A percentile compares a stretch with the other conserved stretches of the same genome.
These are phyloP conservation scores for Drosophila seclusa DNA, from an alignment of 2,888 invertebrate species.

Conservation along the genomic window DNA sequence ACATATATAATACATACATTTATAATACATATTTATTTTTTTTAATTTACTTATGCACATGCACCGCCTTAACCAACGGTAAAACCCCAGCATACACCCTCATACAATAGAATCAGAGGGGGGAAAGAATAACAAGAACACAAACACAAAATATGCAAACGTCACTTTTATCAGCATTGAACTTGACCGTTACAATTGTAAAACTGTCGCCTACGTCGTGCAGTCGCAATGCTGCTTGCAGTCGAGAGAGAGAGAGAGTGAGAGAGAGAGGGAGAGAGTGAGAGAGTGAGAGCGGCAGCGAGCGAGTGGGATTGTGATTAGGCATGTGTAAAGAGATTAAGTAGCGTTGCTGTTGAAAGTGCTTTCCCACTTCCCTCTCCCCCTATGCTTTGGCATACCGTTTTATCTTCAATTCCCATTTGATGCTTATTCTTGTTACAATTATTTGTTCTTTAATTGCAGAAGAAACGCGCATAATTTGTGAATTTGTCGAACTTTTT, in stretches of 20 bases:
- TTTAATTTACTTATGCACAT: neutral
- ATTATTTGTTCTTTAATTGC: slow-evolving; percentile 9
- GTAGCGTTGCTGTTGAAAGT: slow-evolving; percentile 3
- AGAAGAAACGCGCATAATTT: slow-evolving; percentile 47
- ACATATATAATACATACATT: neutral
- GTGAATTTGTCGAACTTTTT: slow-evolving; percentile 57
- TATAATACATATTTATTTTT: neutral
- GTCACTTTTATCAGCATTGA: slow-evolving; percentile 39
- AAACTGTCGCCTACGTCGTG: slow-evolving; percentile 3
- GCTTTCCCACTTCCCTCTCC: neutral
- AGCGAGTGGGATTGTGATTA: neutral
- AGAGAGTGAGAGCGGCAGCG: slow-evolving; percentile 1
- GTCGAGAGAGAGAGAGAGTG: neutral
- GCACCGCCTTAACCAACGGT: neutral
- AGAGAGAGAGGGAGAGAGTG: neutral
- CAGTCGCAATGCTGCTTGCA: neutral
- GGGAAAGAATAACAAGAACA: neutral
- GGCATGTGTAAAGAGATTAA: slow-evolving; percentile 2
- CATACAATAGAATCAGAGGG: neutral
- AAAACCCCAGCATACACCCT: neutral
- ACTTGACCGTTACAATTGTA: slow-evolving; percentile 38
- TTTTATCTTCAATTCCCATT: slow-evolving; percentile 15
- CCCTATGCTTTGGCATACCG: neutral
- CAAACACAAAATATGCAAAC: neutral
- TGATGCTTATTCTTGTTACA: slow-evolving; percentile 14